Base-by-base conservation (phyloP, 2,888 invertebrate genomes). In the Eurytoma adleriae region DNA sequence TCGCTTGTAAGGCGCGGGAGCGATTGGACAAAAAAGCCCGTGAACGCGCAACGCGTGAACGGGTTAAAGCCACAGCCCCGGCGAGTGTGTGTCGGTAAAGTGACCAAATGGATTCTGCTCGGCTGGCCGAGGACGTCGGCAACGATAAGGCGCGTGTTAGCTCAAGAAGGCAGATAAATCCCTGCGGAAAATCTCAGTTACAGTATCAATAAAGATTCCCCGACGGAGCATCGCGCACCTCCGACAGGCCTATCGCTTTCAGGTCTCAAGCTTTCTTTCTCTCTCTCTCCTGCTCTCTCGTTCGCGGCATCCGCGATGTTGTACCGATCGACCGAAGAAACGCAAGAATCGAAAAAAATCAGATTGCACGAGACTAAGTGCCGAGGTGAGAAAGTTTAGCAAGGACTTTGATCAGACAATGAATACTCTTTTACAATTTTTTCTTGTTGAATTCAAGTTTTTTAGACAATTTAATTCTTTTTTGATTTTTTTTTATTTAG, bases 201-300 rank as follows among this genome's bases (percentile, higher is more conserved):
- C 85, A 85, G 84, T 85, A 84, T 84, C 84, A 85, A 85, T 85
- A 85, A 85, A 85, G 84, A 83, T 83, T 83, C 83, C 68, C 83
- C 79, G 78, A 59, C 56, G 24, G 1, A 27, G 56, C 69, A n/a
- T 18, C 78, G 57, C 74, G 50, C n/a, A 30, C 20, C 30, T 30
- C 85, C 84, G 84, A 85, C 84, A 85, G 84, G 83, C 83, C 84
- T 85, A 84, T 84, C 84, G 84, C 84, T 83, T 84, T 84, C 84
- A 80, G 79, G 75, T 1, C 73, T 14, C 20, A 10, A 1, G 54
- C 12, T 5, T 30, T 48, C 50, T 56, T 67, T 57, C 27, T 57
- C 50, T 69, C 67, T 52, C 70, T 54, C 68, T 75, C 68, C 54
- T 18, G 14, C 48, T 24, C 18, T 27, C 16, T 18, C 52, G 27